Evolutionary conservation across 2,113 vertebrate species (phyloP), one percentile per base, ranked within the genome.

Genomic region (Scatophagus argus): DNA sequence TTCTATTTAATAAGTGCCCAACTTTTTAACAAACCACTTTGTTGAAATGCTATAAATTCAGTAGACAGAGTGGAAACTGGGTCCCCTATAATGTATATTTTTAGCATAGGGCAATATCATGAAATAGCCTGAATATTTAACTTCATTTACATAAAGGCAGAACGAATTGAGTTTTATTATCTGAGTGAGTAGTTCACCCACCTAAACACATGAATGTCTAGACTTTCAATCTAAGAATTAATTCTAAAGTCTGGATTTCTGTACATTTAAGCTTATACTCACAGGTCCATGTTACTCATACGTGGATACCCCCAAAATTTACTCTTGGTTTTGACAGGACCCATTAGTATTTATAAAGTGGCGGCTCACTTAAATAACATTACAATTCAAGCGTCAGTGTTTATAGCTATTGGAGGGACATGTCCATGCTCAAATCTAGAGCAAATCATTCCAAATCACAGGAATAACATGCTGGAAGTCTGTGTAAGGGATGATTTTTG

Each of bases 61-160:
- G 58, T 41, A 31, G 51, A 74, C 65, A 0, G 38, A 73, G 44
- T 79, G 90, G 87, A 93, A 93, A 93, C 84, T 86, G 60, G 88
- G 82, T 92, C 60, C 77, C 56, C n/a, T n/a, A 7, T 3, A 39
- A 63, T 7, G 54, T 56, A 21, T 76, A 66, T 75, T 43, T 55
- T 59, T 59, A 73, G 75, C 63, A 69, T 10, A 69, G 56, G 56
- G 38, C 58, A 39, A 74, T 66, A 61, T 55, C 43, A 6, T 21
- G 23, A 59, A 76, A 32, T 65, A 19, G 25, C 54, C 39, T 44
- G 43, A 25, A 60, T 46, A 49, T 80, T 88, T 83, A 16, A 80
- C 14, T 62, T 55, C 25, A 47, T 68, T 44, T 43, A 69, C 36
- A 54, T 32, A 46, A 71, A 82, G 17, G 31, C 38, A 55, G 54